These are phyloP conservation scores for Ondatra zibethicus DNA, from an alignment of 2,113 vertebrate genomes.

Conservation along the genomic window DNA sequence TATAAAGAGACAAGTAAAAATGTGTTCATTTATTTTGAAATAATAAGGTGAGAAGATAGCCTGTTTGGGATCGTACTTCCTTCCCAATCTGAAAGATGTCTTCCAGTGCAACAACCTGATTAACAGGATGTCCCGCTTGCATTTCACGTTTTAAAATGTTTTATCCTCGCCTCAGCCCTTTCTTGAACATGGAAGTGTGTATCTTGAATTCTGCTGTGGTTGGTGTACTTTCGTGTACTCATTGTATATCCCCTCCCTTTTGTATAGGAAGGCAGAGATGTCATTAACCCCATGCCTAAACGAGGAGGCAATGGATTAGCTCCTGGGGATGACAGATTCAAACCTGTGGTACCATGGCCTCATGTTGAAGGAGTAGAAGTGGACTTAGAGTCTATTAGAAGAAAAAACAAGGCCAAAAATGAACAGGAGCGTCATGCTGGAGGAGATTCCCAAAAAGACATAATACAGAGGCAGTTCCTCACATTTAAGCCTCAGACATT, in stretches of 20 bases:
- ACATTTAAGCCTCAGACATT: slow-evolving; percentile 96
- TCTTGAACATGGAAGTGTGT: slow-evolving; percentile 40
- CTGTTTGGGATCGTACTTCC: background rate
- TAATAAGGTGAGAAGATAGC: background rate
- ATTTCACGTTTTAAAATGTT: slow-evolving; percentile 15
- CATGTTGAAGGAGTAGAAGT: slow-evolving; percentile 98
- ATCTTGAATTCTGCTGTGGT: slow-evolving; percentile 42
- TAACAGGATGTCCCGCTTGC: background rate
- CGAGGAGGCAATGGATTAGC: slow-evolving; percentile 86
- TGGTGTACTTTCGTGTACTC: slow-evolving; percentile 67
- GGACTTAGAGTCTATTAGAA: slow-evolving; percentile 95
- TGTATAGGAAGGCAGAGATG: slow-evolving; percentile 89
- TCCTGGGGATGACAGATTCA: slow-evolving; percentile 90
- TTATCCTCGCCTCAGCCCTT: background rate
- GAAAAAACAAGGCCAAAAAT: slow-evolving; percentile 91
- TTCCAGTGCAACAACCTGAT: background rate
- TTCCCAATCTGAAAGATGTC: background rate
- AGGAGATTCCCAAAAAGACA: slow-evolving; percentile 89
- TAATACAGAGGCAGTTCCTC: slow-evolving; percentile 95
- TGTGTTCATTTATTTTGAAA: background rate
- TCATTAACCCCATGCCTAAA: slow-evolving; percentile 85
- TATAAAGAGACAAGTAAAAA: background rate
- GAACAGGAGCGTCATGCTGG: slow-evolving; percentile 84
- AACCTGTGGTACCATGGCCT: slow-evolving; percentile 98
- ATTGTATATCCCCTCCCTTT: slow-evolving; percentile 77